Conservation (phyloP, 2,888 invertebrate species). For the Silvanus unidentatus region DNA sequence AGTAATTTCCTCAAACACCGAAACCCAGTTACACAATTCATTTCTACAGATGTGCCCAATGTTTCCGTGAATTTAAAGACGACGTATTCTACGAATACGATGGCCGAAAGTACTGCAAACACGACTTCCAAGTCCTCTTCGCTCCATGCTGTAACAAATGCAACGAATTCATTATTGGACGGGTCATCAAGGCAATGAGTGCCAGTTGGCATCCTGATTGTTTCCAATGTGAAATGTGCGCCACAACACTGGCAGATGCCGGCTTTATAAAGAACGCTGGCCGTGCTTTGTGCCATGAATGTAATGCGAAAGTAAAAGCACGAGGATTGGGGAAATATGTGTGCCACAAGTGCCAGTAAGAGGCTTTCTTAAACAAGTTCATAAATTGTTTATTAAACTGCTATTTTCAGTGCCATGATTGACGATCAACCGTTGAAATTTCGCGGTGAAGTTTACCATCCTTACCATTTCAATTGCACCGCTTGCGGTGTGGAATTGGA, state of each 20-base stretch:
- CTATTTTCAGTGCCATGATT: constrained; percentile 73
- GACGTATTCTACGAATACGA: constrained; percentile 99
- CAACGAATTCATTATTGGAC: constrained; percentile 92
- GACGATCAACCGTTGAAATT: constrained; percentile 87
- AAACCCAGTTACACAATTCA: too few relatives aligned
- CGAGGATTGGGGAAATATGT: constrained; percentile 93
- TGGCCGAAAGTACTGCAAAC: constrained; percentile 97
- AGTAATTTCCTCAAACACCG: too few relatives aligned
- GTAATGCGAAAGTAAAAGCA: constrained; percentile 94
- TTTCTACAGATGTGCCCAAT: constrained; percentile 83
- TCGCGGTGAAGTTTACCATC: constrained; percentile 96
- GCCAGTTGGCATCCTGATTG: constrained; percentile 98
- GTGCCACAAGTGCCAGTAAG: constrained; percentile 98
- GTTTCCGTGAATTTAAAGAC: constrained; percentile 95
- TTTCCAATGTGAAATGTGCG: constrained; percentile 94
- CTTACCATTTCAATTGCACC: constrained; percentile 98
- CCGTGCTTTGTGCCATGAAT: constrained; percentile 88
- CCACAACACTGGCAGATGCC: constrained; percentile 85
- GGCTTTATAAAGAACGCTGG: constrained; percentile 93
- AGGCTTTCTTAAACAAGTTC: constrained; percentile 11
- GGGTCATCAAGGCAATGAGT: constrained; percentile 99
- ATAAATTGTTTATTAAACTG: constrained; percentile 7
- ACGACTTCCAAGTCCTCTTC: constrained; percentile 96
- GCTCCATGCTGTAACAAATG: constrained; percentile 69
- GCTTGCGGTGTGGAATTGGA: constrained; percentile 88